phyloP scores from a whole-genome alignment of 2,888 invertebrate species.

The Habroteleia sp. region DNA sequence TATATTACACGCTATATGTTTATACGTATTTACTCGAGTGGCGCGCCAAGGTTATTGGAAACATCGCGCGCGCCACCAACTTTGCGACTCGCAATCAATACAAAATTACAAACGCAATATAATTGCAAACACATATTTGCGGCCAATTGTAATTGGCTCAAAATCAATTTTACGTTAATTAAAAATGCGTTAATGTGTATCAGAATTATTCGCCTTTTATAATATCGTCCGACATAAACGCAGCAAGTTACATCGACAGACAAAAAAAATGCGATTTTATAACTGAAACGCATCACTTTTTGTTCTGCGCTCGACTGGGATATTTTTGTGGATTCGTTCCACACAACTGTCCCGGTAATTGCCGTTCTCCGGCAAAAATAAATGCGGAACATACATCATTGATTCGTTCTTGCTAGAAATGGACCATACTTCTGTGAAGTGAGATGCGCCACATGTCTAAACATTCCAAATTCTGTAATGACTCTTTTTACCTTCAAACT shows the following conservation, averaged over 20 bases:
- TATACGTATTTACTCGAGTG: slow-evolving; percentile 26
- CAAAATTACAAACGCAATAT: slow-evolving; percentile 27
- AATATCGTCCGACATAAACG: slow-evolving; percentile 1
- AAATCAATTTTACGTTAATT: slow-evolving; percentile 27
- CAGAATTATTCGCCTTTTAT: slow-evolving; percentile 13
- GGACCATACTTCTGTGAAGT: no score
- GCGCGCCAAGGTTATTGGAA: slow-evolving; percentile 33
- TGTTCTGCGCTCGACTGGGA: not conserved
- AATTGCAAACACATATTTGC: slow-evolving; percentile 26
- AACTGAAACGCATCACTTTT: slow-evolving; percentile 6
- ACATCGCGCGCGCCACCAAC: slow-evolving; percentile 20
- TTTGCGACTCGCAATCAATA: slow-evolving; percentile 35
- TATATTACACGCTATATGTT: slow-evolving; percentile 20
- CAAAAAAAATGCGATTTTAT: slow-evolving; percentile 17
- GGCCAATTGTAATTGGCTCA: slow-evolving; percentile 9
- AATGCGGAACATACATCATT: slow-evolving; percentile 11
- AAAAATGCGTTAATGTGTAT: not conserved
- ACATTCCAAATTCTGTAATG: no score
- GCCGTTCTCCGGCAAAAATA: slow-evolving; percentile 3
- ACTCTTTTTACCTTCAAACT: no score
- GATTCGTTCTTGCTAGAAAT: slow-evolving; percentile 9
- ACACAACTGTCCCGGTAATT: not conserved
- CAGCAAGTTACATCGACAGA: not conserved
- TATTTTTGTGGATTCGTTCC: slow-evolving; percentile 15
- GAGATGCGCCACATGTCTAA: no score